A percentile compares a stretch with the other conserved stretches of the same genome.
Conservation (phyloP, 2,113 vertebrate species). For the Archocentrus centrarchus region DNA sequence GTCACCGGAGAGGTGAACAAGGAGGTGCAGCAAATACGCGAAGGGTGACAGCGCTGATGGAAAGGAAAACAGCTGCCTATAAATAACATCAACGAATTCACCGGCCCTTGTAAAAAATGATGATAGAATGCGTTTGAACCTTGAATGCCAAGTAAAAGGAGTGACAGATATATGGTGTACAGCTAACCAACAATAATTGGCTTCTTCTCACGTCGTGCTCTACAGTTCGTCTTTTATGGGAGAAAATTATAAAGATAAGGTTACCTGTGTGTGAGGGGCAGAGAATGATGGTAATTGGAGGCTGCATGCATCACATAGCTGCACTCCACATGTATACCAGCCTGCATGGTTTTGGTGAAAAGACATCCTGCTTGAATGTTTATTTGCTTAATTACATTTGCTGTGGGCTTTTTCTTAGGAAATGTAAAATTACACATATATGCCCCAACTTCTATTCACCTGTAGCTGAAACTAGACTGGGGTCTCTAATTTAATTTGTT, state of each 20-base stretch:
- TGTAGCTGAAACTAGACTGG: no score
- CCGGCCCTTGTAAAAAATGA: slow-evolving; percentile 68
- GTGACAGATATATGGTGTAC: slow-evolving; percentile 60
- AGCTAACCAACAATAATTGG: slow-evolving; percentile 69
- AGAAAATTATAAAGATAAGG: slow-evolving; percentile 44
- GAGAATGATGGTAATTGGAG: slow-evolving; percentile 12
- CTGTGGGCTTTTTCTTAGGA: neutral
- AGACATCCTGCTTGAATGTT: neutral
- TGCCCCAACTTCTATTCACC: neutral
- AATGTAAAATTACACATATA: neutral
- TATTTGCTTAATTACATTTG: neutral
- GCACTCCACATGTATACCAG: neutral
- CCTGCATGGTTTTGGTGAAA: neutral
- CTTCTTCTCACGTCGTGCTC: slow-evolving; percentile 32
- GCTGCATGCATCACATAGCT: neutral
- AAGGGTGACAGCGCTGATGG: slow-evolving; percentile 62
- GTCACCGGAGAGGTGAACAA: slow-evolving; percentile 35
- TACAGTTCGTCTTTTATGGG: slow-evolving; percentile 24
- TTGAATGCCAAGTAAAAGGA: slow-evolving; percentile 67
- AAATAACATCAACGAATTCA: slow-evolving; percentile 74
- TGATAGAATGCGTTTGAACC: slow-evolving; percentile 72
- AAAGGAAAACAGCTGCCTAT: slow-evolving; percentile 69
- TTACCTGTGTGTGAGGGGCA: slow-evolving; percentile 11
- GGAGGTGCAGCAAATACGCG: slow-evolving; percentile 46
- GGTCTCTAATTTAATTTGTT: neutral